Conservation (phyloP, 2,113 vertebrate genomes). For the Dendropsophus ebraccatus region DNA sequence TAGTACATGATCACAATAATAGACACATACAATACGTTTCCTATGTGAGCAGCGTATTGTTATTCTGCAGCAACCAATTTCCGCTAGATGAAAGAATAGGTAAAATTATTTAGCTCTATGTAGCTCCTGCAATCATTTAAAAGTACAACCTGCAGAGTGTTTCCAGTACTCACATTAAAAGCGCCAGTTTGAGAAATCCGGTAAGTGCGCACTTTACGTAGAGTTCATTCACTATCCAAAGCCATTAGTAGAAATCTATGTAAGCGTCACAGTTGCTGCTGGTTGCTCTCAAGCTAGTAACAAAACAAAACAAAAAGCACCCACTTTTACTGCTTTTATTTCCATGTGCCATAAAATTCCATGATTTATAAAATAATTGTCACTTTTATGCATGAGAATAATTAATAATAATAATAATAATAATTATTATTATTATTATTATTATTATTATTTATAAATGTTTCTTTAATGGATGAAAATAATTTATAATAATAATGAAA, state of each 20-base stretch:
- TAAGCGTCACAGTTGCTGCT: not conserved
- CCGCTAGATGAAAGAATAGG: constrained; percentile 1
- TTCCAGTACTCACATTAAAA: constrained; percentile 5
- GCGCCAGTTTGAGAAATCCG: constrained; percentile 35
- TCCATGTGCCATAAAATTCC: no score
- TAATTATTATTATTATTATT: no score
- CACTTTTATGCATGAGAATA: no score
- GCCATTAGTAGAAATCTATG: constrained; percentile 49
- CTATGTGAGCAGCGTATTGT: not conserved
- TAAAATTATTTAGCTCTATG: not conserved
- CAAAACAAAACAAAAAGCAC: not conserved
- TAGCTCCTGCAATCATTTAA: not conserved
- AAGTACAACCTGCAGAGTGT: not conserved
- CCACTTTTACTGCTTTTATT: not conserved
- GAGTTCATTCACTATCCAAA: constrained; percentile 27
- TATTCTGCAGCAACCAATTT: not conserved
- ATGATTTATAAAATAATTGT: no score
- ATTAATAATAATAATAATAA: no score
- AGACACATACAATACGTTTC: not conserved
- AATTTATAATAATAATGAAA: no score
- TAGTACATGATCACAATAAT: not conserved
- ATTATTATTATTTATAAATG: no score
- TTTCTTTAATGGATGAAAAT: no score
- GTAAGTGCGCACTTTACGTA: constrained; percentile 19
- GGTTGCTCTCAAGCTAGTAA: not conserved